Evolutionary conservation across 2,113 vertebrate species (phyloP), one percentile per base, ranked within the genome.

Genomic region (Amazona guildingii): DNA sequence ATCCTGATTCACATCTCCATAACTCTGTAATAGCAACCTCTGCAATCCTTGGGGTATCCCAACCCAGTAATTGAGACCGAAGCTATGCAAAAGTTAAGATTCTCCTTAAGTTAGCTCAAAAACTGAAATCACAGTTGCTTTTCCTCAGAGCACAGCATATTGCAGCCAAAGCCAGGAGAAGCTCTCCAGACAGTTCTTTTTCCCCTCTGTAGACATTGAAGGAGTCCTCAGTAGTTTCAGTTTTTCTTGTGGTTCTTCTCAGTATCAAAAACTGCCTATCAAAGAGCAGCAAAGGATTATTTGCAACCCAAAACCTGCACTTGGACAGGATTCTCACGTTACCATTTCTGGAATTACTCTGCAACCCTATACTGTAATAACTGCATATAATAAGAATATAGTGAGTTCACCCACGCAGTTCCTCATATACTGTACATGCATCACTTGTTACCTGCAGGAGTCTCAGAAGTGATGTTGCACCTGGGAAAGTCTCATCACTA

Each of bases 131-230:
- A 44, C 8, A 28, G 13, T 24, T 70, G 11, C 5, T 41, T 88
- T 86, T 51, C 78, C 75, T 9, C 28, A 88, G 35, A 88, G 72
- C 13, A 51, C 35, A 75, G 31, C 20, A 72, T 24, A 35, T 3
- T 64, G 29, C 57, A 91, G 39, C 64, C 21, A 83, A 87, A 85
- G 35, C 33, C 17, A 83, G 63, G 11, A 51, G 18, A 88, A 86
- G 41, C 16, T 83, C 49, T 57, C 67, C 28, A 81, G 28, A n/a
- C 13, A 59, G 31, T 27, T 12, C 1, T 17, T 43, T 79, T 76
- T 46, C 23, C 2, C 2, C 24, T 39, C 24, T 1, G 0, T 2
- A 69, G 25, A 23, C 13, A 51, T 23, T 0, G n/a, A 13, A 80
- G 17, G 29, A 88, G 43, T 80, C 83, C 39, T 66, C 59, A 62